phyloP scores from a whole-genome alignment of 1,140 invertebrate genomes.

The Conus ventricosus region DNA sequence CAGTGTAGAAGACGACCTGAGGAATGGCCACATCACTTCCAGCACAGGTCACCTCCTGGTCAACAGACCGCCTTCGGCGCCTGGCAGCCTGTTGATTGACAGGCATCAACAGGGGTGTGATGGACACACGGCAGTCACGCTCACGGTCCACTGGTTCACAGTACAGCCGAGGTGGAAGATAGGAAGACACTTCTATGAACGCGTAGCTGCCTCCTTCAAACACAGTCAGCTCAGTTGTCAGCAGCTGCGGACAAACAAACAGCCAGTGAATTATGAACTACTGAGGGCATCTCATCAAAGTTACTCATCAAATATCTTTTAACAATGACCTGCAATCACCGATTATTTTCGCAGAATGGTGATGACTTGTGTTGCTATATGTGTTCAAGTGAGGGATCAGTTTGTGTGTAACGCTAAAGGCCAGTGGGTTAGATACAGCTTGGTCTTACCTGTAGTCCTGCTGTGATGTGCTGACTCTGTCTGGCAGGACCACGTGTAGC shows the following conservation, averaged over 20 bases:
- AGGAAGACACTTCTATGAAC: constrained; percentile 42
- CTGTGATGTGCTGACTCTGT: constrained; percentile 44
- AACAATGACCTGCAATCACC: no score
- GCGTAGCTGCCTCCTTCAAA: constrained; percentile 48
- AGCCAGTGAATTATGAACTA: no score
- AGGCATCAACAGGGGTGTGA: constrained; percentile 43
- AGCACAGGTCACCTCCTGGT: constrained; percentile 53
- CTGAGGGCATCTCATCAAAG: no score
- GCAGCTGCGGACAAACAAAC: constrained; percentile 37
- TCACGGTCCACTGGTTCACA: constrained; percentile 52
- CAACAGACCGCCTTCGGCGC: background rate
- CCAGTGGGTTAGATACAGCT: no score
- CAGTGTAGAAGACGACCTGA: constrained; percentile 55
- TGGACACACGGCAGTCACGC: constrained; percentile 45
- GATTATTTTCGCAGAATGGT: no score
- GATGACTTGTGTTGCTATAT: no score
- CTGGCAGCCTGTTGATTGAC: constrained; percentile 46
- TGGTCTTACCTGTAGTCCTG: constrained; percentile 50
- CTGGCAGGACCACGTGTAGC: constrained; percentile 48
- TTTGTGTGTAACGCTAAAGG: no score
- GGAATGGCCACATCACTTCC: constrained; percentile 38
- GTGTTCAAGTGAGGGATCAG: no score
- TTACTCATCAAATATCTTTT: no score
- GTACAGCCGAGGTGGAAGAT: constrained; percentile 55
- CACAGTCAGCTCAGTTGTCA: constrained; percentile 42